These are phyloP conservation scores for Kobus ellipsiprymnus DNA, from an alignment of 2,113 vertebrate genomes.

Conservation along the genomic window DNA sequence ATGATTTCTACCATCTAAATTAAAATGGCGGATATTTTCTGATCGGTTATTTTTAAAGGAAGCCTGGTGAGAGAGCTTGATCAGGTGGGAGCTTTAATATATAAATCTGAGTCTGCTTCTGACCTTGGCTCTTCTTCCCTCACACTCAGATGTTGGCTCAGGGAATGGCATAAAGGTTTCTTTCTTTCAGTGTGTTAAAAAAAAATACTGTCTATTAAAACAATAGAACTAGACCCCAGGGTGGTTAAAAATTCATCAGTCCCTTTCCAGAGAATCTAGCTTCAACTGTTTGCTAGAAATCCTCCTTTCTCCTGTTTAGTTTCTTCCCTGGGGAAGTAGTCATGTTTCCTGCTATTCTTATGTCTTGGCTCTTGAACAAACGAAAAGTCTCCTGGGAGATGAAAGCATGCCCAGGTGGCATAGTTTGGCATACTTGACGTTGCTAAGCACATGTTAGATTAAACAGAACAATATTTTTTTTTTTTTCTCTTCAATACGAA, in stretches of 20 bases:
- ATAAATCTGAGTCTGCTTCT: neutral
- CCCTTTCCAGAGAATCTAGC: neutral
- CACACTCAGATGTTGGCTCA: neutral
- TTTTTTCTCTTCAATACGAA: conserved; percentile 60
- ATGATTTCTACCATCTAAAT: neutral
- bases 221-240: neutral
- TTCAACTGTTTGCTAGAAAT: neutral
- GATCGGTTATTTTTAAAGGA: neutral
- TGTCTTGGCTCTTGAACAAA: neutral
- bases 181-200: neutral
- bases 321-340: neutral
- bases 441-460: conserved; percentile 54
- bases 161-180: neutral
- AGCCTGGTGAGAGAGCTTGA: neutral
- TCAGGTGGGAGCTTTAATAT: neutral
- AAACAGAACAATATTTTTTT: conserved; percentile 55
- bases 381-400: neutral
- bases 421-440: neutral
- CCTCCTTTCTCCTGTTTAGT: neutral
- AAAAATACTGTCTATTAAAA: neutral
- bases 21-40: neutral
- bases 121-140: neutral
- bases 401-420: neutral
- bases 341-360: neutral
- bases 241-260: neutral